phyloP scores from a whole-genome alignment of 2,113 vertebrate species.

The Colistium nudipinnis region DNA sequence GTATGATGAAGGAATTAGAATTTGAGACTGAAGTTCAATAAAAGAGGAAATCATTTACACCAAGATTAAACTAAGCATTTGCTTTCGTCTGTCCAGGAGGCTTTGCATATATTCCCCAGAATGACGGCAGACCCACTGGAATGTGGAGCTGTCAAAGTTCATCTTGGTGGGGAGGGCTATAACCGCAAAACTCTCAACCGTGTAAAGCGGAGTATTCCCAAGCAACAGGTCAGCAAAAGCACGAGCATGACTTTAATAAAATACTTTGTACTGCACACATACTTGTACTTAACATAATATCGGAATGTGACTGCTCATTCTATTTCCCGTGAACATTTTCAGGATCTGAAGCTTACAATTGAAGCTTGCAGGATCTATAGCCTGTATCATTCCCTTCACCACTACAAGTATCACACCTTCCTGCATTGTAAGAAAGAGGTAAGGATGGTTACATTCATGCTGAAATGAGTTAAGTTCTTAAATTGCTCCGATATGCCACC shows the following conservation, averaged over 20 bases:
- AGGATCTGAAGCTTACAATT: slow-evolving; percentile 91
- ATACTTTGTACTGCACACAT: no score
- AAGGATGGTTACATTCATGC: no score
- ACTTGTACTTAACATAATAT: no score
- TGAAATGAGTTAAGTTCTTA: neutral
- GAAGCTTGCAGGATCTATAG: slow-evolving; percentile 90
- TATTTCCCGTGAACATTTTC: neutral
- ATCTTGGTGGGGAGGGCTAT: slow-evolving; percentile 87
- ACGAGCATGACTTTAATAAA: no score
- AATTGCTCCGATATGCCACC: no score
- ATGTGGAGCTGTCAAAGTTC: slow-evolving; percentile 83
- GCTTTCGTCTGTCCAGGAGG: slow-evolving; percentile 77
- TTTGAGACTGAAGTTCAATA: no score
- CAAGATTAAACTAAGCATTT: no score
- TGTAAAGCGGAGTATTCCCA: slow-evolving; percentile 89
- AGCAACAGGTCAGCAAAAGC: slow-evolving; percentile 89
- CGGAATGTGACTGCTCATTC: no score
- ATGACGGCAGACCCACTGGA: slow-evolving; percentile 84
- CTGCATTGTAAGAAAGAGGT: slow-evolving; percentile 95
- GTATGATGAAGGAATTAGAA: no score
- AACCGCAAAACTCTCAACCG: slow-evolving; percentile 95
- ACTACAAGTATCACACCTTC: slow-evolving; percentile 96
- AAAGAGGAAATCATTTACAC: no score
- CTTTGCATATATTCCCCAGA: slow-evolving; percentile 88
- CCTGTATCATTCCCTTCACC: slow-evolving; percentile 93